A percentile compares a stretch with the other conserved stretches of the same genome.
Conservation (phyloP, 1,140 invertebrate species). For the Leptopilina clavipes region DNA sequence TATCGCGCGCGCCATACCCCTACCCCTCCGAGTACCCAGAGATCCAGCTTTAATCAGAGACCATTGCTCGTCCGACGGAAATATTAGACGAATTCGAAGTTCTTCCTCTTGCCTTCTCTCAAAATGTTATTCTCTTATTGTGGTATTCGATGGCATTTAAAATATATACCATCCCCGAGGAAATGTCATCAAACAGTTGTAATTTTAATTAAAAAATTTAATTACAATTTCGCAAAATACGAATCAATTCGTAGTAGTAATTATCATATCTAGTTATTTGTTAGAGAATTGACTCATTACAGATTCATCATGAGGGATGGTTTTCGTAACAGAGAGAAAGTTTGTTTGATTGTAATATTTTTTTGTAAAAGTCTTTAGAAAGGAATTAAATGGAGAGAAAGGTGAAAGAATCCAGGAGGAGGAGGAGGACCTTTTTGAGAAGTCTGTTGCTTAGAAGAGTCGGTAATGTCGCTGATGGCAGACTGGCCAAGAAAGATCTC, state of each 20-base stretch:
- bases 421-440: conserved; percentile 15
- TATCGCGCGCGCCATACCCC: conserved; percentile 66
- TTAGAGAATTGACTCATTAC: no score
- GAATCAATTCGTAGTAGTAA: no score
- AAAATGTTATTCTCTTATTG: conserved; percentile 7
- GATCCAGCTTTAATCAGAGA: conserved; percentile 70
- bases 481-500: conserved; percentile 60
- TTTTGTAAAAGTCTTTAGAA: no score
- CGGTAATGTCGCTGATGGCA: conserved; percentile 57
- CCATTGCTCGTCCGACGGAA: conserved; percentile 69
- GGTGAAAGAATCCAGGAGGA: not conserved
- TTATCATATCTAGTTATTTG: no score
- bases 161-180: no score
- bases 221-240: no score
- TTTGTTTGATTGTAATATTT: no score
- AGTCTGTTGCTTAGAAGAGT: conserved; percentile 47
- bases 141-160: conserved; percentile 9
- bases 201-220: no score
- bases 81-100: conserved; percentile 65
- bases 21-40: conserved; percentile 47
- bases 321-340: no score
- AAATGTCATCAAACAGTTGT: no score
- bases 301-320: no score
- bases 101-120: conserved; percentile 49
- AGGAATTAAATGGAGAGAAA: no score